Evolutionary conservation across 2,113 vertebrate genomes (phyloP), one percentile per base, ranked within the genome.

Genomic region (Excalfactoria chinensis): DNA sequence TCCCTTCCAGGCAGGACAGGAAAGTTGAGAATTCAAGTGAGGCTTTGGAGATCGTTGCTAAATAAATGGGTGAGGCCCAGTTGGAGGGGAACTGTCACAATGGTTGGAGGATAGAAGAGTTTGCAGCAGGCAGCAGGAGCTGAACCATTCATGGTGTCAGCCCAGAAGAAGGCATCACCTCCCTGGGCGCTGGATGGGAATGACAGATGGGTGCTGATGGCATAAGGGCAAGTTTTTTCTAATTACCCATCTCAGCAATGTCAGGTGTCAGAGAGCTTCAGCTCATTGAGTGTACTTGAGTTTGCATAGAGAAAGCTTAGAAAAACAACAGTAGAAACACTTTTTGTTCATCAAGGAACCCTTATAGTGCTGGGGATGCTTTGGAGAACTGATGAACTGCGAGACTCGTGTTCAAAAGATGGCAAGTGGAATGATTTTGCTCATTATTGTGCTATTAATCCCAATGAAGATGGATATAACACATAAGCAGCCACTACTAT

Each of bases 131-230:
- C 58, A 53, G 12, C 2, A 1, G 20, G 40, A 88, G 49, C 16
- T 9, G 1, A 53, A 70, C 70, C 19, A 40, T 32, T 80, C 32
- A 2, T 0, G 0, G 32, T 3, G 51, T 4, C 26, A n/a, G 64
- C 7, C 8, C 60, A 28, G 13, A 40, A 40, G 32, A 32, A 86
- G 76, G 32, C 69, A 55, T 59, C 35, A 16, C 14, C 66, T 71
- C 79, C 6, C 46, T 63, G 72, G 18, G 3, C 21, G 2, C 32
- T 32, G 66, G 58, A 20, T 72, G 51, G 35, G 18, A 32, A 3
- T 35, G 44, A 10, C 2, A 5, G 6, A 5, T 3, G 0, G 0
- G 6, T 14, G 84, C 41, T 1, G n/a, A n/a, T n/a, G 35, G 9
- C 2, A 9, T 16, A 13, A 12, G 1, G 4, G 5, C 9, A 66